phyloP scores from a whole-genome alignment of 2,888 invertebrate genomes.

The Drosophila leonis region DNA sequence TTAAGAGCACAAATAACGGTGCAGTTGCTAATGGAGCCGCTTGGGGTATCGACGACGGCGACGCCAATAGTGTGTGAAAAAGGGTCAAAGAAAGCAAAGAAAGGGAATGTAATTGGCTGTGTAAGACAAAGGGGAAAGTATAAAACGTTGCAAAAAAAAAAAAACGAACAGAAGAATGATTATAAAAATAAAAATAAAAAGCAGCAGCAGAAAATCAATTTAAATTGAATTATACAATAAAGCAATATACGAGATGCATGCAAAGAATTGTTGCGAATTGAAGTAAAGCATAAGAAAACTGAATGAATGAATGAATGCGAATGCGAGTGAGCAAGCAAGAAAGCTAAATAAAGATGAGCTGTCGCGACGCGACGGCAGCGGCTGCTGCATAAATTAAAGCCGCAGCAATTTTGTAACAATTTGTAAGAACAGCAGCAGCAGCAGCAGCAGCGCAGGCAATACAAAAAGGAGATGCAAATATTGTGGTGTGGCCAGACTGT shows the following conservation, averaged over 20 bases:
- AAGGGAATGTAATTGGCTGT: conserved; percentile 34
- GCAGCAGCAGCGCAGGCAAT: conserved; percentile 2
- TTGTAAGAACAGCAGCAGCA: conserved; percentile 43
- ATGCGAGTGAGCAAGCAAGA: conserved; percentile 47
- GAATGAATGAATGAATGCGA: conserved; percentile 42
- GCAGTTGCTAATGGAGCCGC: conserved; percentile 7
- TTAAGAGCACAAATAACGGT: conserved; percentile 49
- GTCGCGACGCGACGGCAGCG: conserved; percentile 17
- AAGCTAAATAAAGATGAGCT: conserved; percentile 75
- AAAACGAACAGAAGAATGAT: conserved; percentile 4
- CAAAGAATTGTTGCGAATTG: conserved; percentile 49
- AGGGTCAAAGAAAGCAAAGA: conserved; percentile 51
- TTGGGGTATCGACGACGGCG: conserved; percentile 5
- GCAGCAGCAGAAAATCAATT: conserved; percentile 65
- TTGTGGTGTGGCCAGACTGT: conserved; percentile 44
- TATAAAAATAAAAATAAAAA: conserved; percentile 15
- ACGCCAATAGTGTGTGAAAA: conserved; percentile 36
- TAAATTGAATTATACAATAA: conserved; percentile 74
- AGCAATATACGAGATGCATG: conserved; percentile 45
- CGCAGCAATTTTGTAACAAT: conserved; percentile 67
- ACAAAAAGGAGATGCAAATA: conserved; percentile 53
- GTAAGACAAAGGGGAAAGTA: conserved; percentile 47
- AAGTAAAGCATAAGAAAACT: conserved; percentile 30
- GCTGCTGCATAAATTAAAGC: conserved; percentile 66
- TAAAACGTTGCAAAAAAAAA: conserved; percentile 33